Evolutionary conservation across 2,113 vertebrate species (phyloP).

Genomic region (Coreoperca whiteheadi): DNA sequence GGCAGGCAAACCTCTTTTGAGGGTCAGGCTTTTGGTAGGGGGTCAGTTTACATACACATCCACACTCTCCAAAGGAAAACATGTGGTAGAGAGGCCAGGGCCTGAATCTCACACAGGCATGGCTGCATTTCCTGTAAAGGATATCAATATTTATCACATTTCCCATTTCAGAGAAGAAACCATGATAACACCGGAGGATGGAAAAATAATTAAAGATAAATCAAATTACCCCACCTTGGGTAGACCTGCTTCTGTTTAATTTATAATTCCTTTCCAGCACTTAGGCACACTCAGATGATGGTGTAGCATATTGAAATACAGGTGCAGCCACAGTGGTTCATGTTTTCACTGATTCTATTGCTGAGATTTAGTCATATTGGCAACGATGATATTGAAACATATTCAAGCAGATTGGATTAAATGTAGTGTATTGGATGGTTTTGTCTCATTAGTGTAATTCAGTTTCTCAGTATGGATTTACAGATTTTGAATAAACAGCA

Average conservation of each 20-base stretch:
- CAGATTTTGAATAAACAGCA: slow-evolving; percentile 39
- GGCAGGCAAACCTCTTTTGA: slow-evolving; percentile 41
- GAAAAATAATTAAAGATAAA: slow-evolving; percentile 83
- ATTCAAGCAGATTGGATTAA: background rate
- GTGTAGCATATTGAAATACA: slow-evolving; percentile 57
- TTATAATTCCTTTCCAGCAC: slow-evolving; percentile 59
- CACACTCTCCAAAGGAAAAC: slow-evolving; percentile 41
- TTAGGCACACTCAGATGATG: slow-evolving; percentile 40
- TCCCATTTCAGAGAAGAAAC: slow-evolving; percentile 76
- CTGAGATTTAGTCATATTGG: slow-evolving; percentile 8
- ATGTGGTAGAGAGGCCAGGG: slow-evolving; percentile 46
- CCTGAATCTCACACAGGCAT: slow-evolving; percentile 52
- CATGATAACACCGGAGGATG: slow-evolving; percentile 69
- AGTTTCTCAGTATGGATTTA: slow-evolving; percentile 29
- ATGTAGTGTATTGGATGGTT: background rate
- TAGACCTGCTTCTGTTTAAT: slow-evolving; percentile 68
- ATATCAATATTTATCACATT: slow-evolving; percentile 88
- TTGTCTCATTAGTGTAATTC: slow-evolving; percentile 5
- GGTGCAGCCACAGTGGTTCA: slow-evolving; percentile 22
- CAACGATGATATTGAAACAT: background rate
- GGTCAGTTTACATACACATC: slow-evolving; percentile 59
- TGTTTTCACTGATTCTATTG: slow-evolving; percentile 6
- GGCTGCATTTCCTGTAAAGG: slow-evolving; percentile 72
- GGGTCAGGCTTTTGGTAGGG: slow-evolving; percentile 36
- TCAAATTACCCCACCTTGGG: slow-evolving; percentile 76